Evolutionary conservation across 1,140 invertebrate species (phyloP).

Genomic region (Adoxophyes honmai): DNA sequence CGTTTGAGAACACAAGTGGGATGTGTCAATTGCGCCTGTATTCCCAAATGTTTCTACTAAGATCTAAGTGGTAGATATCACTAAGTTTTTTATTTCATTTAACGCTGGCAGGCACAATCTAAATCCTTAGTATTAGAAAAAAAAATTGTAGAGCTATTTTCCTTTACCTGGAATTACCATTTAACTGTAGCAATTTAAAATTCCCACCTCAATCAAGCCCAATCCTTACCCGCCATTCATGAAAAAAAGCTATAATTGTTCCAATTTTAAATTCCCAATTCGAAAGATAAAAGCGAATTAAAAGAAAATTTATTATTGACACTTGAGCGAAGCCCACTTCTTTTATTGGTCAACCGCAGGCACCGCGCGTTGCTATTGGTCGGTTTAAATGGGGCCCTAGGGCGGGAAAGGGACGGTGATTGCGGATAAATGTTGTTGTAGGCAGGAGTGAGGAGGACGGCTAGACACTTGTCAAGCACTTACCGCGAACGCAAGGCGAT

Average conservation of each 20-base stretch:
- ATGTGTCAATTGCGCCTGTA: no score
- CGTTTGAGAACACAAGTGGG: no score
- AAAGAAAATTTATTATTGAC: constrained; percentile 70
- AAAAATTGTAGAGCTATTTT: no score
- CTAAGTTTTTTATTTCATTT: no score
- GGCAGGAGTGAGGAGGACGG: constrained; percentile 47
- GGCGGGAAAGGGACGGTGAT: constrained; percentile 50
- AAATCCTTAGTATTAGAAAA: no score
- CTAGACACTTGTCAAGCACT: constrained; percentile 70
- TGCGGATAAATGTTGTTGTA: constrained; percentile 23
- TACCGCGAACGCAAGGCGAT: constrained; percentile 59
- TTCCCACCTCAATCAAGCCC: no score
- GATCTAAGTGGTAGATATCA: no score
- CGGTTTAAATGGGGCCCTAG: constrained; percentile 62
- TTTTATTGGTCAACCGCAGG: constrained; percentile 67
- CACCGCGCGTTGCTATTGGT: constrained; percentile 52
- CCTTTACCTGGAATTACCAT: no score
- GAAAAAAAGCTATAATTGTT: background rate
- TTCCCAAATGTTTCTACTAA: no score
- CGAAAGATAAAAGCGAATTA: constrained; percentile 21
- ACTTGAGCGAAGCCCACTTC: constrained; percentile 59
- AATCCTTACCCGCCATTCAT: background rate
- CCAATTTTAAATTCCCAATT: constrained; percentile 12
- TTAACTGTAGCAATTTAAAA: no score
- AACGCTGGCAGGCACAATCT: no score